Evolutionary conservation across 2,797 vertebrate genomes (phyloP).

Genomic region (Manis javanica): DNA sequence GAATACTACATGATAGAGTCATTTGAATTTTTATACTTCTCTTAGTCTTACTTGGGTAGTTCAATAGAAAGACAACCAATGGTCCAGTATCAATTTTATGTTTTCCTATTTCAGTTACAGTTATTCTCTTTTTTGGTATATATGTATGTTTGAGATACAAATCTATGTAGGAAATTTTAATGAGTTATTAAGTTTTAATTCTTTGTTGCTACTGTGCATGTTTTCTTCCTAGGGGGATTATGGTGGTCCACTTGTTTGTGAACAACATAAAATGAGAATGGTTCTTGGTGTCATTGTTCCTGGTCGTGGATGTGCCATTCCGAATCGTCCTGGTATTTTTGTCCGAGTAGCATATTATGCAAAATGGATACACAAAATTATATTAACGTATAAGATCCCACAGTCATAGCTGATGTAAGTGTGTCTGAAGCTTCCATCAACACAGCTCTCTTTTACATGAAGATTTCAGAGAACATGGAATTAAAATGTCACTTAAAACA

Average conservation of each 20-base stretch:
- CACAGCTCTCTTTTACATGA: conserved; percentile 53
- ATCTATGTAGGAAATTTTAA: background rate
- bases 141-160: background rate
- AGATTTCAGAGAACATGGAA: conserved; percentile 77
- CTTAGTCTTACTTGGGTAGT: background rate
- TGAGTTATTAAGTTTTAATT: background rate
- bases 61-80: background rate
- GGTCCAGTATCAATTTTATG: background rate
- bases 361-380: conserved; percentile 98
- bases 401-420: conserved; percentile 67
- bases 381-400: conserved; percentile 86
- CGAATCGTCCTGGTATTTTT: conserved; percentile 96
- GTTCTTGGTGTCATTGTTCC: conserved; percentile 96
- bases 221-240: conserved; percentile 93
- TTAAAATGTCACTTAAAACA: conserved; percentile 80
- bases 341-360: conserved; percentile 97
- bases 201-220: background rate
- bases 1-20: background rate
- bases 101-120: background rate
- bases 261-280: conserved; percentile 94
- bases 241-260: conserved; percentile 96
- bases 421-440: conserved; percentile 60
- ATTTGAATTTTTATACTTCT: background rate
- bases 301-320: conserved; percentile 95
- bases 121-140: background rate